Evolutionary conservation across 2,888 invertebrate species (phyloP).

Genomic region (Dusona sp.): DNA sequence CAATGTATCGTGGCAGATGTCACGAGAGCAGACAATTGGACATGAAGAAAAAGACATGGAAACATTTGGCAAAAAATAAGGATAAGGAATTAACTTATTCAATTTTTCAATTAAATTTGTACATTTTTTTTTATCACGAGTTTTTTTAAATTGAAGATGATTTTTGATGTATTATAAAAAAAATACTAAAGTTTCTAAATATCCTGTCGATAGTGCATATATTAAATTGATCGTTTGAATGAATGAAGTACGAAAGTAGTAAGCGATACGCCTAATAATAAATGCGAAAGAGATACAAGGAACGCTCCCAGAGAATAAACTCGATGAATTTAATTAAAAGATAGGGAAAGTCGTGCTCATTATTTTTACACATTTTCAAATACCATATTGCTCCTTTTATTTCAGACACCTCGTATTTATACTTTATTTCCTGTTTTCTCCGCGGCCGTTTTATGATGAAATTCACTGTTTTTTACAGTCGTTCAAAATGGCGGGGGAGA

Average conservation of each 20-base stretch:
- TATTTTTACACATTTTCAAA: slow-evolving; percentile 42
- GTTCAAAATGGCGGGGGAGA: slow-evolving; percentile 17
- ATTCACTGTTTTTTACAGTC: slow-evolving; percentile 63
- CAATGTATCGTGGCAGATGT: slow-evolving; percentile 40
- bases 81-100: background rate
- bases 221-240: background rate
- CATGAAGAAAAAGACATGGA: background rate
- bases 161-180: background rate
- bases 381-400: background rate
- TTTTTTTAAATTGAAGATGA: background rate
- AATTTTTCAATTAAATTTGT: background rate
- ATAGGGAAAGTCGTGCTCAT: slow-evolving; percentile 32
- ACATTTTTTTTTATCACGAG: background rate
- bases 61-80: background rate
- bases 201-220: too few species aligned
- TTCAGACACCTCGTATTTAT: slow-evolving; percentile 19
- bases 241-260: background rate
- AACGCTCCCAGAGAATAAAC: slow-evolving; percentile 29
- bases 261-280: slow-evolving; percentile 41
- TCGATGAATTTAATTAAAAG: slow-evolving; percentile 59
- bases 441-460: slow-evolving; percentile 50
- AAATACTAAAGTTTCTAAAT: too few species aligned
- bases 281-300: background rate
- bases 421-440: slow-evolving; percentile 41
- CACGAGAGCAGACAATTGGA: background rate